A percentile compares a stretch with the other conserved stretches of the same genome.
Conservation (phyloP, 1,140 invertebrate genomes). For the Drosophila miranda region DNA sequence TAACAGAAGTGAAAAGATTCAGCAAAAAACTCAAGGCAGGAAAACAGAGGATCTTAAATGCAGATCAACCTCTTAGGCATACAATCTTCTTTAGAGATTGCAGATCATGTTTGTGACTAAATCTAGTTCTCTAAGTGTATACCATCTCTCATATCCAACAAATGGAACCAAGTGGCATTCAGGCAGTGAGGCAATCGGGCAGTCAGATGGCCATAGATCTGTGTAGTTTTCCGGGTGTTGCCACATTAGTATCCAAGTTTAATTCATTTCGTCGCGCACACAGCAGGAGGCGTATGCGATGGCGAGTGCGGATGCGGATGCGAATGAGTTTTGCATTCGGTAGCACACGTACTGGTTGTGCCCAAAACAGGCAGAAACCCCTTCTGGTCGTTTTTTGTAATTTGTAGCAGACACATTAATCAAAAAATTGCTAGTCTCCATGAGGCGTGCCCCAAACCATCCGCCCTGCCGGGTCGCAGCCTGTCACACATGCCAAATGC, state of each 20-base stretch:
- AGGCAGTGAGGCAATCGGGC: no score
- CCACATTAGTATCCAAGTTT: constrained; percentile 76
- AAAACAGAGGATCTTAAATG: no score
- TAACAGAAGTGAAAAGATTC: no score
- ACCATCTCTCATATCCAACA: no score
- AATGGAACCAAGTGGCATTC: no score
- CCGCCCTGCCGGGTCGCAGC: constrained; percentile 11
- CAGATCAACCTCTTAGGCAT: no score
- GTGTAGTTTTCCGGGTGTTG: constrained; percentile 30
- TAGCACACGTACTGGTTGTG: constrained; percentile 57
- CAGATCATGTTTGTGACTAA: no score
- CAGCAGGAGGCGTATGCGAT: constrained; percentile 16
- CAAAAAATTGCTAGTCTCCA: constrained; percentile 78
- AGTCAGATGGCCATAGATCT: constrained; percentile 9
- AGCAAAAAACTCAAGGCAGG: no score
- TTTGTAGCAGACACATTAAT: constrained; percentile 82
- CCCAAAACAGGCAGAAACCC: background rate
- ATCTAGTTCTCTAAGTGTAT: no score
- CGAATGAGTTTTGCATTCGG: constrained; percentile 54
- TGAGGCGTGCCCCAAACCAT: constrained; percentile 1
- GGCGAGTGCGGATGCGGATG: constrained; percentile 9
- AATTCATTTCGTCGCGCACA: constrained; percentile 67
- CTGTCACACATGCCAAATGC: constrained; percentile 46
- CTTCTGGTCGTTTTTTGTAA: constrained; percentile 64
- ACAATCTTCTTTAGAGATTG: no score